phyloP scores from a whole-genome alignment of 2,113 vertebrate species.

The Cygnus buccinator region DNA sequence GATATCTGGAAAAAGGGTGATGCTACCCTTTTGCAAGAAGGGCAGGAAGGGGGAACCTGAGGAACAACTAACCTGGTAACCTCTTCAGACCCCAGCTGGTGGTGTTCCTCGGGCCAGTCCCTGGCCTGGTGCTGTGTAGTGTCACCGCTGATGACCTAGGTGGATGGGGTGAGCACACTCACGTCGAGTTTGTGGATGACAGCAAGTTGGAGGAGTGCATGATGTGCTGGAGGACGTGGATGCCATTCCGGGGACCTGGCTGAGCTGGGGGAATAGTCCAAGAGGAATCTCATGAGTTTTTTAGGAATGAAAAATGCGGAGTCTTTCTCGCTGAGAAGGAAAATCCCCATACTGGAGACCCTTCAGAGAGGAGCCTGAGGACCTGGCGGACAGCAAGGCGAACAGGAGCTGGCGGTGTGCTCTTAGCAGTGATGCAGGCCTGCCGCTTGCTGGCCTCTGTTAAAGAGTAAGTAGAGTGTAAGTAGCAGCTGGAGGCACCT shows the following conservation, averaged over 20 bases:
- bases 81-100: not conserved
- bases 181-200: not conserved
- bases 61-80: not conserved
- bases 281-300: not conserved
- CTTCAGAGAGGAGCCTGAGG: not conserved
- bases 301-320: not conserved
- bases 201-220: not conserved
- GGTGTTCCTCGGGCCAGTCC: not conserved
- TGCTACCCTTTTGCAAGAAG: not conserved
- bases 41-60: not conserved
- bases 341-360: not conserved
- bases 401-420: not conserved
- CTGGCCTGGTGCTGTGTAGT: not conserved
- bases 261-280: not conserved
- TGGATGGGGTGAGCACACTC: no score
- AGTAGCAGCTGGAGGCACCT: not conserved
- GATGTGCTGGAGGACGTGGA: not conserved
- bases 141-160: not conserved
- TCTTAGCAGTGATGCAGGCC: not conserved
- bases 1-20: not conserved
- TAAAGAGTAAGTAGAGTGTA: not conserved
- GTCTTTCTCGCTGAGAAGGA: not conserved
- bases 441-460: rapidly evolving
- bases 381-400: not conserved
- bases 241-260: not conserved